Evolutionary conservation across 2,888 invertebrate species (phyloP).

Genomic region (Drosophila falleni): DNA sequence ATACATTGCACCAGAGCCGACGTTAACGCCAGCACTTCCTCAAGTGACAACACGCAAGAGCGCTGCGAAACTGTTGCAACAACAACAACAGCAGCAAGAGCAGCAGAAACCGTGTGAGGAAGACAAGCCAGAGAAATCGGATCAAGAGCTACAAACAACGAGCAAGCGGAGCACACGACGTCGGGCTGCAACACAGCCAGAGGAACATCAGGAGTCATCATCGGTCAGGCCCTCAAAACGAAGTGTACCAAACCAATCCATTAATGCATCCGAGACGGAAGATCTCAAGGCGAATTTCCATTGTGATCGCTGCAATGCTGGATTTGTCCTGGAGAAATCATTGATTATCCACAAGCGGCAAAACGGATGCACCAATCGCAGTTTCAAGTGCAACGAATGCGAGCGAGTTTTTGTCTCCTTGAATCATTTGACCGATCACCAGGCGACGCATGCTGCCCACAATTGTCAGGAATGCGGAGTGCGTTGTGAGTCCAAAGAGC

Average conservation of each 20-base stretch:
- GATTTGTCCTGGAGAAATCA: slow-evolving; percentile 82
- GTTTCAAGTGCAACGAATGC: slow-evolving; percentile 86
- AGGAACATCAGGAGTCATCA: slow-evolving; percentile 17
- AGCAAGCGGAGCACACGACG: slow-evolving; percentile 42
- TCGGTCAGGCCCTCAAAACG: slow-evolving; percentile 29
- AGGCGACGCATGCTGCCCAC: slow-evolving; percentile 77
- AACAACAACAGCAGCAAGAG: slow-evolving; percentile 10
- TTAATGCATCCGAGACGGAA: slow-evolving; percentile 34
- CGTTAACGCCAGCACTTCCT: not conserved
- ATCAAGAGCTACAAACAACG: slow-evolving; percentile 9
- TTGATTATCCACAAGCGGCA: slow-evolving; percentile 81
- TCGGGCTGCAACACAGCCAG: slow-evolving; percentile 34
- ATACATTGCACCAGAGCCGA: slow-evolving; percentile 50
- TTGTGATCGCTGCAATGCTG: slow-evolving; percentile 83
- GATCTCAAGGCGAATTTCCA: slow-evolving; percentile 59
- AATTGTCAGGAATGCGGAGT: slow-evolving; percentile 84
- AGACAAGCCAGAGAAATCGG: slow-evolving; percentile 4
- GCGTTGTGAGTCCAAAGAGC: slow-evolving; percentile 85
- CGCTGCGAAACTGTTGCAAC: slow-evolving; percentile 42
- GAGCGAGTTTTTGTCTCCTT: slow-evolving; percentile 87
- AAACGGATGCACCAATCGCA: slow-evolving; percentile 86
- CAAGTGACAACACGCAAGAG: slow-evolving; percentile 53
- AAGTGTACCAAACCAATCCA: not conserved
- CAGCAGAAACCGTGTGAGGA: slow-evolving; percentile 11
- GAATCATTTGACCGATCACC: slow-evolving; percentile 87